Percentiles rank a stretch among this genome's conserved stretches.
phyloP scores from a whole-genome alignment of 2,113 vertebrate species.

The Rhynchomys soricoides region DNA sequence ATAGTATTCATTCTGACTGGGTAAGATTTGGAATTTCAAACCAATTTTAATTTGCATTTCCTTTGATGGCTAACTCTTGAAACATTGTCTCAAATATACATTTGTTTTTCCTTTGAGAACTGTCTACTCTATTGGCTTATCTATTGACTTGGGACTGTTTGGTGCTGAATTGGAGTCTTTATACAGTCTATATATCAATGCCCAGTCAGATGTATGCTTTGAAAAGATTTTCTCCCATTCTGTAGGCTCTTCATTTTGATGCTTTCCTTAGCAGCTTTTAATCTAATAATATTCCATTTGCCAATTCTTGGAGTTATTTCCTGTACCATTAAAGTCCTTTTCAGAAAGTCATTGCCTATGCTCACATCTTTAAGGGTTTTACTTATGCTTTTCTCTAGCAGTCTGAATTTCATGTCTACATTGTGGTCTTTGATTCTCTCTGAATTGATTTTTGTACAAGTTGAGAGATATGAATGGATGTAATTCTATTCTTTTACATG shows the following conservation, averaged over 20 bases:
- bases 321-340: not conserved
- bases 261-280: not conserved
- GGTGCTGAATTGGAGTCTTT: not conserved
- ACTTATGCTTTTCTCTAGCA: not conserved
- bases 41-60: not conserved
- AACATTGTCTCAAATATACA: not conserved
- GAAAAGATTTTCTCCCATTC: not conserved
- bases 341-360: not conserved
- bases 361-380: not conserved
- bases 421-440: not conserved
- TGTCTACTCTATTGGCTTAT: not conserved
- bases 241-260: not conserved
- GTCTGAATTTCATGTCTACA: not conserved
- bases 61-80: not conserved
- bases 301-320: not conserved
- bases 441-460: not conserved
- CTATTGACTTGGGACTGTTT: not conserved
- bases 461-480: not conserved
- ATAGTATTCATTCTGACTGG: not conserved
- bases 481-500: not conserved
- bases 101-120: not conserved
- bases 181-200: not conserved
- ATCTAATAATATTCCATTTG: not conserved
- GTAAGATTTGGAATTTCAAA: not conserved
- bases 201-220: not conserved